These are phyloP conservation scores for Umimayanthus kanabou DNA, from an alignment of 92 coral and sea anemone species.

Conservation along the genomic window DNA sequence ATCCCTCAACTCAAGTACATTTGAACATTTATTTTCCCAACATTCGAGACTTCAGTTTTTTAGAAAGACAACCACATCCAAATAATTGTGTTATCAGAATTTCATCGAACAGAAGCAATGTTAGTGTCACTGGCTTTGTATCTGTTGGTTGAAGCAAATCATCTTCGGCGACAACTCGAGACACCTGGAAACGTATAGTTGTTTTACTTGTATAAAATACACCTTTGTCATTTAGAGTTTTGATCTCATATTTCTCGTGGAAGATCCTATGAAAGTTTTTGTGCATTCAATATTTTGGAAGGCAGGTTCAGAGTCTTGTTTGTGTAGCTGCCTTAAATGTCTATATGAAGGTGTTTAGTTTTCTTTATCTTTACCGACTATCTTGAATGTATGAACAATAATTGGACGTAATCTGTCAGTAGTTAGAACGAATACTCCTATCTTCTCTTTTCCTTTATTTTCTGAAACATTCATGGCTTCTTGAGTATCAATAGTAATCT, in stretches of 20 bases:
- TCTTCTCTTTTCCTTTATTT: background rate
- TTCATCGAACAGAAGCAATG: background rate
- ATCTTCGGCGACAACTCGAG: background rate
- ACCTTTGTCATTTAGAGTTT: no score
- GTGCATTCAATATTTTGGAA: background rate
- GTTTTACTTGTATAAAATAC: background rate
- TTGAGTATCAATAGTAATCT: background rate
- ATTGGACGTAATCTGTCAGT: conserved; percentile 3
- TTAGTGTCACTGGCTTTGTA: background rate
- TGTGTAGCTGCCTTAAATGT: background rate
- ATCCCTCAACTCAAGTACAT: background rate
- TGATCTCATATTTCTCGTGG: no score
- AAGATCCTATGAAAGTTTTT: background rate
- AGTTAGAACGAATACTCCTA: background rate
- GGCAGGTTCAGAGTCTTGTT: background rate
- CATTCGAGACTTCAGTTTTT: no score
- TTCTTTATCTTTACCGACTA: background rate
- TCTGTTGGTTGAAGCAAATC: background rate
- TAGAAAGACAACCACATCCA: background rate
- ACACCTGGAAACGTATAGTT: background rate
- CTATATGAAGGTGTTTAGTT: background rate
- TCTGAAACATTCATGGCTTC: background rate
- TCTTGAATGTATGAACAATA: conserved; percentile 7
- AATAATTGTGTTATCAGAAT: background rate
- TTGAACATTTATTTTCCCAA: background rate